phyloP scores from a whole-genome alignment of 2,888 invertebrate genomes.

The Parnassius apollo region DNA sequence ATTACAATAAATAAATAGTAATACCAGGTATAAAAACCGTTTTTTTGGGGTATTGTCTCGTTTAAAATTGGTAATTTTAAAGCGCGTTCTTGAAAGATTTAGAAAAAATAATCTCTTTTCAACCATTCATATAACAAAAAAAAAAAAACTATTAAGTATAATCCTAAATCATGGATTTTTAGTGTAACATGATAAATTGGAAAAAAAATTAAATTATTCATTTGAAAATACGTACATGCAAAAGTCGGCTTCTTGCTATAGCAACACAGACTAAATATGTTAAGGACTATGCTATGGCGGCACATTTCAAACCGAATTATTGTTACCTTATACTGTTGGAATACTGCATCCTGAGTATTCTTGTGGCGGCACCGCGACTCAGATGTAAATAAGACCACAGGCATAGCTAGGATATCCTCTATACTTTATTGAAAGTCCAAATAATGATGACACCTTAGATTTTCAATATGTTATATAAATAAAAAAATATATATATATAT shows the following conservation, averaged over 20 bases:
- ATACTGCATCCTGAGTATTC: constrained; percentile 71
- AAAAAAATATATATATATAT: too few relatives aligned
- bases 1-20: too few relatives aligned
- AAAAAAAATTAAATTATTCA: not conserved
- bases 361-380: constrained; percentile 43
- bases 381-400: not conserved
- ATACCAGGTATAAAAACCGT: too few relatives aligned
- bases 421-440: not conserved
- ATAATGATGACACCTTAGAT: too few relatives aligned
- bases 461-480: too few relatives aligned
- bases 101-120: too few relatives aligned
- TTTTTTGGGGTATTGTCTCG: too few relatives aligned
- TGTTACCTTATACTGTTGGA: constrained; percentile 72
- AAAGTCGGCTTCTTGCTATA: constrained; percentile 6
- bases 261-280: constrained; percentile 21
- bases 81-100: too few relatives aligned
- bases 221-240: constrained; percentile 2
- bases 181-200: not conserved
- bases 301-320: constrained; percentile 14
- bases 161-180: too few relatives aligned
- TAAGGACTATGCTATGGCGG: constrained; percentile 11
- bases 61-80: too few relatives aligned
- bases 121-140: not conserved
- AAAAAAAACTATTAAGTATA: not conserved
- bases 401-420: not conserved